Conservation (phyloP, 2,797 vertebrate species). For the Darevskia mixta region DNA sequence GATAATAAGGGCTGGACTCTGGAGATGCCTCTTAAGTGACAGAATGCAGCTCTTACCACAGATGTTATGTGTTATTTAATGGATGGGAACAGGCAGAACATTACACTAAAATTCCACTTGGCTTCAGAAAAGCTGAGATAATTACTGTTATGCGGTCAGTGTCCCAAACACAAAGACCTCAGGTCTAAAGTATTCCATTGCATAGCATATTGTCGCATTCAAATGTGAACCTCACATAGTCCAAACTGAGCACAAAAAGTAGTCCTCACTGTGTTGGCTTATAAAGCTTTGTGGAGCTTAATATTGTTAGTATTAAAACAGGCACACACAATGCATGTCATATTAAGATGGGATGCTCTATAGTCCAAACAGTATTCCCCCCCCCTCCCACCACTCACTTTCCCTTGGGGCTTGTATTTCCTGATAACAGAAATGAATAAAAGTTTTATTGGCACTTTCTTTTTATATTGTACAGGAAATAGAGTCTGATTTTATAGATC, state of each 20-base stretch:
- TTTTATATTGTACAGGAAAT: not conserved
- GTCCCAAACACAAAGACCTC: constrained; percentile 18
- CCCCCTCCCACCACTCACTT: not conserved
- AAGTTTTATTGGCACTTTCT: not conserved
- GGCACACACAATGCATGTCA: not conserved
- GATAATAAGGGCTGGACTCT: constrained; percentile 2
- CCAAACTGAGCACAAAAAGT: not conserved
- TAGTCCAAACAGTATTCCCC: not conserved
- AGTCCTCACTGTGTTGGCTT: not conserved
- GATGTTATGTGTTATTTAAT: constrained; percentile 11
- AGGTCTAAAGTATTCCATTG: constrained; percentile 19
- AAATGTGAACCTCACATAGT: not conserved
- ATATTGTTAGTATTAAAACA: not conserved
- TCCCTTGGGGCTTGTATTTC: not conserved
- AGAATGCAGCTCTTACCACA: constrained; percentile 32
- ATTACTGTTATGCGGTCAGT: constrained; percentile 32
- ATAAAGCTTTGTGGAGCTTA: not conserved
- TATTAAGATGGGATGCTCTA: not conserved
- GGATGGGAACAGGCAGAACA: not conserved
- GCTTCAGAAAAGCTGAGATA: constrained; percentile 26
- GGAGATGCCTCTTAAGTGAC: constrained; percentile 22
- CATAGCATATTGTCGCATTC: not conserved
- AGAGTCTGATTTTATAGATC: not conserved
- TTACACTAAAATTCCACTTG: constrained; percentile 17
- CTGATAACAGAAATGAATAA: constrained; percentile 15